These are phyloP conservation scores for Hiodon alosoides DNA, from an alignment of 2,113 vertebrate genomes.

Conservation along the genomic window DNA sequence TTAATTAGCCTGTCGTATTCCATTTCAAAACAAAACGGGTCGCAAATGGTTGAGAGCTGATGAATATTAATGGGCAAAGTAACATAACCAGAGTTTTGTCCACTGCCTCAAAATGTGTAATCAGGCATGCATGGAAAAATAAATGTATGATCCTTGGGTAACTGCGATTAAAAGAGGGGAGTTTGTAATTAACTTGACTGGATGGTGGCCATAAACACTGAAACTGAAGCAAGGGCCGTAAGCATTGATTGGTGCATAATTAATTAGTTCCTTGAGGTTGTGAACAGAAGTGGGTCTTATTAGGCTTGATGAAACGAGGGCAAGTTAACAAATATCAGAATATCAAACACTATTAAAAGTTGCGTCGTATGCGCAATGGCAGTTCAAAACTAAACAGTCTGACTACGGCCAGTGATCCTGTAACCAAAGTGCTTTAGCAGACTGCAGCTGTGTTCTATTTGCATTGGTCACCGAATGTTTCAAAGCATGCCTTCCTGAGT, in stretches of 20 bases:
- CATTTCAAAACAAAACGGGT: slow-evolving; percentile 12
- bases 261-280: not conserved
- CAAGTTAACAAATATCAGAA: not conserved
- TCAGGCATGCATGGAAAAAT: not conserved
- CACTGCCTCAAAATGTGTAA: not conserved
- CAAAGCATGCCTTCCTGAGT: too few relatives aligned
- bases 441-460: too few relatives aligned
- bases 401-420: not conserved
- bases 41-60: not conserved
- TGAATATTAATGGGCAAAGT: slow-evolving; percentile 13
- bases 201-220: not conserved
- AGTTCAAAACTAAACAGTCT: not conserved
- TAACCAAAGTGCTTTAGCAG: too few relatives aligned
- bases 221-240: slow-evolving; percentile 1
- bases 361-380: not conserved
- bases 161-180: not conserved
- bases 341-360: too few relatives aligned
- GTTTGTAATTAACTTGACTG: slow-evolving; percentile 3
- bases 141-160: not conserved
- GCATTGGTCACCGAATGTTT: too few relatives aligned
- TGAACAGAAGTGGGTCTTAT: not conserved
- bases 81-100: not conserved
- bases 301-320: not conserved
- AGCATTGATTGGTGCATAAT: not conserved
- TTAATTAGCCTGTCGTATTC: slow-evolving; percentile 12